Percentiles rank a stretch among this genome's conserved stretches.
These are phyloP conservation scores for Babyrousa celebensis DNA, from an alignment of 2,797 vertebrate genomes.

Conservation along the genomic window DNA sequence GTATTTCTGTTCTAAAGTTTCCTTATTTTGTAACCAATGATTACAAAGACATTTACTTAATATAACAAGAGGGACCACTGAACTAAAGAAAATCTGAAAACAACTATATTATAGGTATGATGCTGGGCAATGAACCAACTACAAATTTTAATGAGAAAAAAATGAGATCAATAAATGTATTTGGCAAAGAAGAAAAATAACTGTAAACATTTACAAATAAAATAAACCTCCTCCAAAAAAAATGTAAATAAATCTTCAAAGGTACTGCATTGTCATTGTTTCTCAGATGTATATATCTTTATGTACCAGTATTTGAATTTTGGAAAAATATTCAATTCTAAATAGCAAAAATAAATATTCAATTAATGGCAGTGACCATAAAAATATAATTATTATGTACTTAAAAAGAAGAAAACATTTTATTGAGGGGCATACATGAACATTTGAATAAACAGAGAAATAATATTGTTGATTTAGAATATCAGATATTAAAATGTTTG, in stretches of 20 bases:
- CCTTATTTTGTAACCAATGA: background rate
- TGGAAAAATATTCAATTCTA: background rate
- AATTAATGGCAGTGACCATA: background rate
- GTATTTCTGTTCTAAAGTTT: background rate
- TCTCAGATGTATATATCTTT: background rate
- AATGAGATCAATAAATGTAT: background rate
- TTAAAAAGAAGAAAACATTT: background rate
- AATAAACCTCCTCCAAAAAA: background rate
- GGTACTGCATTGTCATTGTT: background rate
- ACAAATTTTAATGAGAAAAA: background rate
- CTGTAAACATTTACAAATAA: background rate
- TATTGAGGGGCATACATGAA: background rate
- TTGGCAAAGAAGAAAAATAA: background rate
- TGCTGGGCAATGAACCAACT: background rate
- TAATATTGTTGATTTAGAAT: background rate
- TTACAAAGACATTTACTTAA: background rate
- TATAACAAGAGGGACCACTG: background rate
- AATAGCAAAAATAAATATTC: conserved; percentile 45
- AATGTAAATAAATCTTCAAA: background rate
- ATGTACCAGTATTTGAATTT: background rate
- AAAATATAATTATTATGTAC: background rate
- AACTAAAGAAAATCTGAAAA: conserved; percentile 50
- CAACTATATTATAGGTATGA: background rate
- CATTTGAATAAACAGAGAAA: background rate
- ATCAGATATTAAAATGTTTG: conserved; percentile 34